Evolutionary conservation across 2,113 vertebrate species (phyloP).

Genomic region (Sitta europaea): DNA sequence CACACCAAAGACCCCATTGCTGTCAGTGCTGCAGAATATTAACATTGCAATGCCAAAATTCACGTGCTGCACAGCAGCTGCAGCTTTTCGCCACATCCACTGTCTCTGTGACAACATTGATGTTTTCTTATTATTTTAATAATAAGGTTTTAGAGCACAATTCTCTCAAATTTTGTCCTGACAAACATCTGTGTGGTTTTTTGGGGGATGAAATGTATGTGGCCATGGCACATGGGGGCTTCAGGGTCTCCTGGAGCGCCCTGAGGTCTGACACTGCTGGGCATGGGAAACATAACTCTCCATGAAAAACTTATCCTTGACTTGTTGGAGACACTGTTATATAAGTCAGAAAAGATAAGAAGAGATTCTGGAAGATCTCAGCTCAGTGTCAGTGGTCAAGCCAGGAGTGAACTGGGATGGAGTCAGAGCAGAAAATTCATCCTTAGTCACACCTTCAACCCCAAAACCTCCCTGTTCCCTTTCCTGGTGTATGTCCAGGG

Average conservation of each 20-base stretch:
- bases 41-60: not conserved
- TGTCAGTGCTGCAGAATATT: not conserved
- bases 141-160: not conserved
- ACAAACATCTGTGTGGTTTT: not conserved
- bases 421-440: not conserved
- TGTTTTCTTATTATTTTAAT: not conserved
- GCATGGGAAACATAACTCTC: not conserved
- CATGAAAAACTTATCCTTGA: not conserved
- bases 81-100: not conserved
- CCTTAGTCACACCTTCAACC: not conserved
- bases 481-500: not conserved
- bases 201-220: not conserved
- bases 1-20: fast-evolving
- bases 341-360: not conserved
- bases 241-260: not conserved
- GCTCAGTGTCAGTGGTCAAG: not conserved
- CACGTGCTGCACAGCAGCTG: fast-evolving
- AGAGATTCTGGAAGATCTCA: not conserved
- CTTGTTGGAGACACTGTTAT: not conserved
- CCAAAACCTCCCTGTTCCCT: not conserved
- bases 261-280: not conserved
- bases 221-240: fast-evolving
- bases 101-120: not conserved
- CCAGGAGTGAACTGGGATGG: not conserved
- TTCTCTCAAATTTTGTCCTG: not conserved